Base-by-base conservation (phyloP, 2,888 invertebrate species). In the Gisinianus flammeolus region DNA sequence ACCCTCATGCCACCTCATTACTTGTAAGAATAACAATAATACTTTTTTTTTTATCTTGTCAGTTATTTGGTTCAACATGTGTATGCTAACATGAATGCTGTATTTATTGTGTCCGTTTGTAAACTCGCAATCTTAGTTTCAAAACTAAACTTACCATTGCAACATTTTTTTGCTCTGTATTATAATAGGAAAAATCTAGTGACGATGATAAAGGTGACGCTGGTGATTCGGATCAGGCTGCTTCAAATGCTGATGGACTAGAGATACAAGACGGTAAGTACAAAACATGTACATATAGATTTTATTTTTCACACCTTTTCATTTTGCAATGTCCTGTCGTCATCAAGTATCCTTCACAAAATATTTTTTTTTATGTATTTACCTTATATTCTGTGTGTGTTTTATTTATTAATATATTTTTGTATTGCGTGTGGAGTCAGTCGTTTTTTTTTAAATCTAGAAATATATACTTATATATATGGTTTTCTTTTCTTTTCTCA, bases 261-360 rank as follows among this genome's bases (percentile, higher is more conserved):
- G 85, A 85, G 77, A 81, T 83, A 73, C 79, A 81, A 77, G 85
- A 85, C 82, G 85, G 85, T 84, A 83, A 83, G 84, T 79, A 56
- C 35, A 22, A 62, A 44, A 68, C 8, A 26, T 67, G 19, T 33
- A 30, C 33, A 22, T 26, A 24, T 62, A 26, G 26, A 10, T 24
- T 62, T 26, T 62, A 6, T 62, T 28, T 26, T 62, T 26, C 12
- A 24, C 28, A 62, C 16, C 24, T 62, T 26, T 58, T n/a, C 8
- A 8, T 58, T 24, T 62, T 62, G 62, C 62, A 62, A 62, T 62
- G 62, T 62, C 28, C 62, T 62, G 26, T 62, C 62, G 22, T 62
- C 62, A 28, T 62, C 26, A 12, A 28, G 24, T 62, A 26, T 26
- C 28, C 28, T 62, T 62, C 26, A 62, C 26, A 12, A 26, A 24